phyloP scores from a whole-genome alignment of 2,797 vertebrate species.

The Artibeus lituratus region DNA sequence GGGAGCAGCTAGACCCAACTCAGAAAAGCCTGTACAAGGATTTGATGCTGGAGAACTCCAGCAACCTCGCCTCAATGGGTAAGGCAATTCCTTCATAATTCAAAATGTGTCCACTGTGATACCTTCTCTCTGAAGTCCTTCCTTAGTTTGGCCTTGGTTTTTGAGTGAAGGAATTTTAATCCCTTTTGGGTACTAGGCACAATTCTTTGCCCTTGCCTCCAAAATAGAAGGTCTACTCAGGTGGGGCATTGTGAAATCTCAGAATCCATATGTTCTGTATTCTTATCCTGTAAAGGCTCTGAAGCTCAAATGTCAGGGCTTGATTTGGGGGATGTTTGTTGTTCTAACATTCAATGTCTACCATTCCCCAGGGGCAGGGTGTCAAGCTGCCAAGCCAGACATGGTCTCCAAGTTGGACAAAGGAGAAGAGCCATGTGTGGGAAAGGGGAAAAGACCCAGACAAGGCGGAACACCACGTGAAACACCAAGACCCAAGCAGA shows the following conservation, averaged over 20 bases:
- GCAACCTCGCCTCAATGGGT: constrained; percentile 55
- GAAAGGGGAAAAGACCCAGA: not conserved
- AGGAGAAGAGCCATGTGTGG: constrained; percentile 36
- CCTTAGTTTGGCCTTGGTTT: not conserved
- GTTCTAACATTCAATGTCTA: constrained; percentile 8
- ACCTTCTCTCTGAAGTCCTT: not conserved
- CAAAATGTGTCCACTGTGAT: not conserved
- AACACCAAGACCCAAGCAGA: constrained; percentile 11
- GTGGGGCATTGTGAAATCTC: not conserved
- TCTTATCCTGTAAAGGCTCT: not conserved
- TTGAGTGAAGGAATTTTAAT: not conserved
- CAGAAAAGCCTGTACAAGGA: constrained; percentile 58
- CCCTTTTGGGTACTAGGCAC: not conserved
- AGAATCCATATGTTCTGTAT: not conserved
- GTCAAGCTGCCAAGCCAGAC: constrained; percentile 51
- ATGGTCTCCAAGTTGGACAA: constrained; percentile 55
- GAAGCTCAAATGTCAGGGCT: not conserved
- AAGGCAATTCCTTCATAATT: not conserved
- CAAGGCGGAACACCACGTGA: not conserved
- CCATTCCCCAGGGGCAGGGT: constrained; percentile 40
- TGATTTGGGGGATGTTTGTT: not conserved
- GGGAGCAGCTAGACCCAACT: constrained; percentile 45
- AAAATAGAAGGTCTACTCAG: not conserved
- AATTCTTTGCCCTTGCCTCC: not conserved
- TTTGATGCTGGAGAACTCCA: constrained; percentile 64